These are phyloP conservation scores for Aramus guarauna DNA, from an alignment of 2,113 vertebrate species.

Conservation along the genomic window DNA sequence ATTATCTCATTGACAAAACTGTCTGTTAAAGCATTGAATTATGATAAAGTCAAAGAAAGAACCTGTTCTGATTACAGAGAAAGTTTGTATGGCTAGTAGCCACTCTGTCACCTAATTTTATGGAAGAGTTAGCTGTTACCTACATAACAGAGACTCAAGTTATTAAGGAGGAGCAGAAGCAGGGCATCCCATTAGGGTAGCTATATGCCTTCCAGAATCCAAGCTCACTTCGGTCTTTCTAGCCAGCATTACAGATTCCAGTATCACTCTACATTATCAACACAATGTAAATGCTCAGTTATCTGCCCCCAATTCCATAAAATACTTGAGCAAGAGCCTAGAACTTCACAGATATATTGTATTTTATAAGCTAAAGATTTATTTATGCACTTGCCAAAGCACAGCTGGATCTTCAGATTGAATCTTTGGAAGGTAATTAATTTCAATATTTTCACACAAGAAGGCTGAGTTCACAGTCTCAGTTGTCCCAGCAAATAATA, in stretches of 20 bases:
- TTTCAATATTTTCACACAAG: background rate
- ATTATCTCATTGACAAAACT: background rate
- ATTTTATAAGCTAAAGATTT: background rate
- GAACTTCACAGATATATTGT: background rate
- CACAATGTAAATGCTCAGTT: background rate
- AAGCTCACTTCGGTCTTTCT: background rate
- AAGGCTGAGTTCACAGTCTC: background rate
- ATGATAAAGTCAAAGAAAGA: background rate
- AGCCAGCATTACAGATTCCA: background rate
- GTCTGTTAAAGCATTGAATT: background rate
- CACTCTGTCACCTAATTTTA: background rate
- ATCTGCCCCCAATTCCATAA: background rate
- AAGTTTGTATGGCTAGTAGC: background rate
- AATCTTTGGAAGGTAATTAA: background rate
- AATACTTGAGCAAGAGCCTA: background rate
- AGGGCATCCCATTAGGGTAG: fast-evolving
- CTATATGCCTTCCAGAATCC: background rate
- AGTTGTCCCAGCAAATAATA: background rate
- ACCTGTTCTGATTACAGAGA: background rate
- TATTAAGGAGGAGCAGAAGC: background rate
- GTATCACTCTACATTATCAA: background rate
- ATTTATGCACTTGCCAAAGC: background rate
- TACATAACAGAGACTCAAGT: background rate
- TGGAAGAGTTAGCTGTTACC: background rate
- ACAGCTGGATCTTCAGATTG: background rate